These are phyloP conservation scores for Sciurus carolinensis DNA, from an alignment of 2,797 vertebrate species.

Conservation along the genomic window DNA sequence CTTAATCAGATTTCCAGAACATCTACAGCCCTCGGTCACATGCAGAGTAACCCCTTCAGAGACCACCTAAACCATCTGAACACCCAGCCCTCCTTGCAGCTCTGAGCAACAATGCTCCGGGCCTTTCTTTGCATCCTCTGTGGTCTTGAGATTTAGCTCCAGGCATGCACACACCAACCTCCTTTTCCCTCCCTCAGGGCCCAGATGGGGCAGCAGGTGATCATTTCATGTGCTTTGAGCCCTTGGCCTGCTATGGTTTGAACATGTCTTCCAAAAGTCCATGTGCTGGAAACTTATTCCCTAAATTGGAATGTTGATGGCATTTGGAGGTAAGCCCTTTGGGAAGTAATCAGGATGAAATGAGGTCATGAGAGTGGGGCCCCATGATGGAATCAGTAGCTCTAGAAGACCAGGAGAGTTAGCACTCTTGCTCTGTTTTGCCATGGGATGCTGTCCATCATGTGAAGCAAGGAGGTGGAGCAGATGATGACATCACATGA, in stretches of 20 bases:
- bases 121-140: not conserved
- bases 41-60: not conserved
- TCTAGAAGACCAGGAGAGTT: not conserved
- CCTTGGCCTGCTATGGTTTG: not conserved
- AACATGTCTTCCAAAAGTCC: not conserved
- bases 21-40: not conserved
- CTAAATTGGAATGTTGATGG: not conserved
- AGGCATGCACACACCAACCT: not conserved
- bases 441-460: not conserved
- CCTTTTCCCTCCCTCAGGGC: not conserved
- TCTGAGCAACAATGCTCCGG: not conserved
- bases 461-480: not conserved
- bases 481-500: too few relatives aligned
- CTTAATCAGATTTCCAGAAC: not conserved
- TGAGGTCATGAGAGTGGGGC: not conserved
- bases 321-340: not conserved
- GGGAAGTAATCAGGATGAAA: not conserved
- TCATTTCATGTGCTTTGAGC: not conserved
- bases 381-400: not conserved
- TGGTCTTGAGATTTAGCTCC: not conserved
- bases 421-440: too few relatives aligned
- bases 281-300: not conserved
- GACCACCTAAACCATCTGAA: accelerated
- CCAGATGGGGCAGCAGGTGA: not conserved
- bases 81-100: not conserved